Conservation (phyloP, 2,113 vertebrate species). For the Neomonachus schauinslandi region DNA sequence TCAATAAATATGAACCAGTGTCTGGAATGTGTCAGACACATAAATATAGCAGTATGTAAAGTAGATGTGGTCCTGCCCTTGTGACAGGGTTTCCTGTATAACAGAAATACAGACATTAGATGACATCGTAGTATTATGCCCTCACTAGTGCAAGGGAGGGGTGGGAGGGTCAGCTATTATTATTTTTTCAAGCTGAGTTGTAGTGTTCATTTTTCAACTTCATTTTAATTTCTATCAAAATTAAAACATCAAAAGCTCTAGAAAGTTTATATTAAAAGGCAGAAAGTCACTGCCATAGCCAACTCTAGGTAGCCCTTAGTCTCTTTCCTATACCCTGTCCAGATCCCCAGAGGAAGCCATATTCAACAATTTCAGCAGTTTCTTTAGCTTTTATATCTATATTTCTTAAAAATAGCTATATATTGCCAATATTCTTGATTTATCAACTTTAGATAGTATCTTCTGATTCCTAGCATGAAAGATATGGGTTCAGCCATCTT, state of each 20-base stretch:
- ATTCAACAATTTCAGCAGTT: not conserved
- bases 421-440: not conserved
- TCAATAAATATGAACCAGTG: not conserved
- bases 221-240: not conserved
- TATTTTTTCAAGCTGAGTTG: not conserved
- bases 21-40: not conserved
- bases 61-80: not conserved
- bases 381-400: not conserved
- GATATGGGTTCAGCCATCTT: not conserved
- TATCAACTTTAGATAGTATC: not conserved
- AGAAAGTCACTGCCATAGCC: not conserved
- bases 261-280: not conserved
- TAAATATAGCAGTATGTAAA: not conserved
- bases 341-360: not conserved
- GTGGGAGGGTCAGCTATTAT: not conserved
- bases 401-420: not conserved
- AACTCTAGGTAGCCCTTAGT: not conserved
- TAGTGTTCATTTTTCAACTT: not conserved
- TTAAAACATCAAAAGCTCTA: not conserved
- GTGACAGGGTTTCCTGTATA: not conserved
- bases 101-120: not conserved
- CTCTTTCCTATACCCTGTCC: not conserved
- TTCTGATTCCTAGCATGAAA: not conserved
- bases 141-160: not conserved
- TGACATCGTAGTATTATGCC: not conserved